Evolutionary conservation across 2,888 invertebrate genomes (phyloP), one percentile per base, ranked within the genome.

Genomic region (Merodon equestris): DNA sequence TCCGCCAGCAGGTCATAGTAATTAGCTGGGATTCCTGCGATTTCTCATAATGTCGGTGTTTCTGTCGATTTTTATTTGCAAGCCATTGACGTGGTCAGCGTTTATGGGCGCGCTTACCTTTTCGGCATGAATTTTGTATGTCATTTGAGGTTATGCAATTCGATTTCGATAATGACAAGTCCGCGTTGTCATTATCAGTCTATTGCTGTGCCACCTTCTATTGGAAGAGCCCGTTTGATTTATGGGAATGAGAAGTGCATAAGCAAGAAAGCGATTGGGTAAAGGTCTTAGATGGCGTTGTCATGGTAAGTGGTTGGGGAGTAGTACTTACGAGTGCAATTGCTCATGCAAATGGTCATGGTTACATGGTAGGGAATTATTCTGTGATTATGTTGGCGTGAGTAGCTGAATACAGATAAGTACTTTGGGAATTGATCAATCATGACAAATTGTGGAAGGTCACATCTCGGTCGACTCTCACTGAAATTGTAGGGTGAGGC

Each of bases 21-120:
- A 64, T 66, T 66, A 72, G 47, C 42, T 58, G 58, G 40, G 38
- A 58, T 54, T 45, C 27, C 61, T 51, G n/a, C n/a, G n/a, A n/a
- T 3, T 27, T 27, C 7, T 27, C 27, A 27, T 27, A 27, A 27
- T 27, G 7, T 27, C 27, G 27, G 27, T 40, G 47, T 66, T 53
- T 51, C 44, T 50, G 19, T 19, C 50, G 42, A 54, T 36, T 68
- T 56, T 54, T 47, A 48, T 70, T 70, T 61, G 70, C 54, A 61
- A 48, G 56, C 47, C 56, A 61, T 51, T 15, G 15, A 38, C 7
- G 13, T 27, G 56, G 50, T 17, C n/a, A 42, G 36, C 18, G 34
- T 19, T 58, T 66, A 66, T 66, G 61, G 50, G 72, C 34, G 57
- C 51, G 64, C 64, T 72, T 44, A 64, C 44, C 44, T 56, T 71